These are phyloP conservation scores for Centruroides sculpturatus DNA, from an alignment of 1,140 invertebrate species.

Conservation along the genomic window DNA sequence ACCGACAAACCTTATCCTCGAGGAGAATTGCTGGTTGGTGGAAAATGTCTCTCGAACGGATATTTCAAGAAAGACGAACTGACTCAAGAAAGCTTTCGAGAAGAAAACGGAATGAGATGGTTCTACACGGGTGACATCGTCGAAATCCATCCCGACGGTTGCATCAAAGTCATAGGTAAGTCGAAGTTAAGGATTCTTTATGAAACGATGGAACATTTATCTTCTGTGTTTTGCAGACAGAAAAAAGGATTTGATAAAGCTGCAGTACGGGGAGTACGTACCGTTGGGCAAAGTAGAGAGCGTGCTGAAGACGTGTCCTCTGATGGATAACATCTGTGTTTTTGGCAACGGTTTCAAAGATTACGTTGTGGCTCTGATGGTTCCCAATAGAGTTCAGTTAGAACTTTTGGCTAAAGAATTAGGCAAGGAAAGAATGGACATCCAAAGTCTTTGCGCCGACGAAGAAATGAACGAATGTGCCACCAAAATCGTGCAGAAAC, in stretches of 20 bases:
- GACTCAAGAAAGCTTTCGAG: constrained; percentile 35
- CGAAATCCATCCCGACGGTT: constrained; percentile 35
- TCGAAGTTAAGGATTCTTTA: background rate
- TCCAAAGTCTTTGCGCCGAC: constrained; percentile 60
- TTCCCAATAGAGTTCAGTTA: constrained; percentile 56
- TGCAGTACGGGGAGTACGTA: constrained; percentile 38
- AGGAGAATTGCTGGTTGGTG: constrained; percentile 41
- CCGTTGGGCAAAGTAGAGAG: constrained; percentile 28
- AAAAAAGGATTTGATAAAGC: constrained; percentile 41
- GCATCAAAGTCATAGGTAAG: constrained; percentile 31
- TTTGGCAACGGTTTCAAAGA: constrained; percentile 37
- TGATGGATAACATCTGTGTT: constrained; percentile 36
- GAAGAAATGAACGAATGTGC: constrained; percentile 55
- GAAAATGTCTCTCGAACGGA: constrained; percentile 37
- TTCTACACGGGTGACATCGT: constrained; percentile 43
- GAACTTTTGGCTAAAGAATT: constrained; percentile 48
- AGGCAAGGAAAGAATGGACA: constrained; percentile 39
- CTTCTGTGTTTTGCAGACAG: constrained; percentile 27
- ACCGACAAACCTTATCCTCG: constrained; percentile 36
- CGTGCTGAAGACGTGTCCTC: constrained; percentile 32
- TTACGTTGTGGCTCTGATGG: constrained; percentile 81
- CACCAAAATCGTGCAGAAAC: constrained; percentile 55
- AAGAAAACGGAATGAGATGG: constrained; percentile 29
- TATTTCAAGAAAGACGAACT: constrained; percentile 39
- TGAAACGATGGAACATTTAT: too few species aligned